Conservation (phyloP, 1,140 invertebrate species). For the Ectropis grisescens region DNA sequence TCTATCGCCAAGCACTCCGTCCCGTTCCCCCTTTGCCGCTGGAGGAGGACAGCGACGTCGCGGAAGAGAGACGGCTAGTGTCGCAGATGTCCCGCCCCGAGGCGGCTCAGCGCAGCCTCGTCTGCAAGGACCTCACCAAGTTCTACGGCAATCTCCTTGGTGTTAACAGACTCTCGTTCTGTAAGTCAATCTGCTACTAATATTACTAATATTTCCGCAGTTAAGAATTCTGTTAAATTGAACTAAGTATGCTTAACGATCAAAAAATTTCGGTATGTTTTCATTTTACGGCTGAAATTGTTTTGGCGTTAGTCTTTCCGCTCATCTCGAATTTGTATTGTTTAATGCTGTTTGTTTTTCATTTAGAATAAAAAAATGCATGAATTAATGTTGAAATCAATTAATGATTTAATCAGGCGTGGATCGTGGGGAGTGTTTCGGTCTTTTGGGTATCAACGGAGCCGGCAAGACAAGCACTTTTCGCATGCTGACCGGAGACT, state of each 20-base stretch:
- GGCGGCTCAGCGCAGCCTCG: constrained; percentile 50
- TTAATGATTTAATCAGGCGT: constrained; percentile 33
- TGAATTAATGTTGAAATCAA: too few species aligned
- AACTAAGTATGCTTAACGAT: too few species aligned
- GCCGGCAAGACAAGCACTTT: constrained; percentile 89
- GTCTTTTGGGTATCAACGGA: constrained; percentile 91
- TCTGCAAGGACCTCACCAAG: constrained; percentile 76
- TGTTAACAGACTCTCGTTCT: constrained; percentile 80
- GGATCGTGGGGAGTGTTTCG: constrained; percentile 81
- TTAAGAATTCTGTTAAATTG: too few species aligned
- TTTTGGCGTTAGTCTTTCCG: too few species aligned
- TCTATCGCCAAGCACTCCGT: constrained; percentile 18
- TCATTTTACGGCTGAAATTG: too few species aligned
- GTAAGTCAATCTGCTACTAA: too few species aligned
- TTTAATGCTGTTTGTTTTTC: too few species aligned
- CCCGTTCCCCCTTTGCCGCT: constrained; percentile 12
- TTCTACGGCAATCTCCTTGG: constrained; percentile 78
- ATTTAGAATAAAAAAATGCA: too few species aligned
- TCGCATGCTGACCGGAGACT: constrained; percentile 90
- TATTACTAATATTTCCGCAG: too few species aligned
- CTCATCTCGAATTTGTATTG: too few species aligned
- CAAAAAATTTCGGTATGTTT: too few species aligned
- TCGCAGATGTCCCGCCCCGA: constrained; percentile 22
- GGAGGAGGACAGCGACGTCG: constrained; percentile 64
- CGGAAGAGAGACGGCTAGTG: constrained; percentile 48